These are phyloP conservation scores for Phalanger gymnotis DNA, from an alignment of 2,797 vertebrate species.

Conservation along the genomic window DNA sequence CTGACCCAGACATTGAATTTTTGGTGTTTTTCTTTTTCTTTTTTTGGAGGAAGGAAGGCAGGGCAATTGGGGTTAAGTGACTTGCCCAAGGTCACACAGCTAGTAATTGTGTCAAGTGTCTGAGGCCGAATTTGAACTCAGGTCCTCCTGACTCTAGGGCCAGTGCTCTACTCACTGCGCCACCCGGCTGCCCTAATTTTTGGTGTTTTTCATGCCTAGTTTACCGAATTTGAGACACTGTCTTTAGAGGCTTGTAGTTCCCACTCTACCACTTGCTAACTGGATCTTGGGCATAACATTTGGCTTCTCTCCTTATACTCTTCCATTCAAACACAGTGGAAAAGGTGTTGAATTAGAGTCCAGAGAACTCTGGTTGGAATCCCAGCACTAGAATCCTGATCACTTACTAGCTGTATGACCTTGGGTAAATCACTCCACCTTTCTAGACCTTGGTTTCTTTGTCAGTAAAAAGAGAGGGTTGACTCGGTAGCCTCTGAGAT, in stretches of 20 bases:
- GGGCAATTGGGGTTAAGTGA: too few species aligned
- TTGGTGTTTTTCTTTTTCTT: neutral
- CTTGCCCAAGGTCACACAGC: too few species aligned
- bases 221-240: neutral
- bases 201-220: neutral
- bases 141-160: too few species aligned
- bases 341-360: neutral
- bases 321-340: neutral
- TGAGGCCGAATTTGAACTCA: too few species aligned
- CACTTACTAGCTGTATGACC: neutral
- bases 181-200: too few species aligned
- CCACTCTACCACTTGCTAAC: neutral
- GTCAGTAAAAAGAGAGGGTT: neutral
- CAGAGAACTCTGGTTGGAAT: neutral
- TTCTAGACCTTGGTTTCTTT: neutral
- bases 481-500: neutral
- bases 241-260: neutral
- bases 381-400: neutral
- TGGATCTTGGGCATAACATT: neutral
- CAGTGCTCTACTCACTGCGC: too few species aligned
- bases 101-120: too few species aligned
- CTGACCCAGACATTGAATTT: conserved; percentile 41
- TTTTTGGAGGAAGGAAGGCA: too few species aligned
- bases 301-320: neutral
- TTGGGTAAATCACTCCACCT: neutral